Evolutionary conservation across 2,888 invertebrate genomes (phyloP), one percentile per base, ranked within the genome.

Genomic region (Tholera decimalis): DNA sequence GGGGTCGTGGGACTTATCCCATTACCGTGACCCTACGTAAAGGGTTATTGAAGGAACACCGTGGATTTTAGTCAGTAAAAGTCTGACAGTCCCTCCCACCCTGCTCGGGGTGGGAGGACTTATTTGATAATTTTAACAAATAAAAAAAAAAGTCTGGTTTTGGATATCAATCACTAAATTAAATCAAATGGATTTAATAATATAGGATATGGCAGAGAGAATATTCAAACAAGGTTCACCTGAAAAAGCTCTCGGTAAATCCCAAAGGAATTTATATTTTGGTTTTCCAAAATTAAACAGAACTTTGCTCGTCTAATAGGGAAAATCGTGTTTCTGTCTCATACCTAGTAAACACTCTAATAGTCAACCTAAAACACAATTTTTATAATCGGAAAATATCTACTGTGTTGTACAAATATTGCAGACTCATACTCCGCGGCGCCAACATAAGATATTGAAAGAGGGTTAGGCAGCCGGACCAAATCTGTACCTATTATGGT

Each of bases 401-500:
- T 74, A 81, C 79, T 80, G 77, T 78, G 61, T 65, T 78, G 72
- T 83, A 86, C 90, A 88, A 89, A 89, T 88, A 87, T 89, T 87
- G 87, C 88, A 46, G 83, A 87, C 80, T 91, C 90, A 90, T 88
- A 83, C 79, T 82, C 64, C 79, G 75, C 84, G 79, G 83, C 83
- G 78, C 84, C 85, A 88, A 88, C 86, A 84, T 86, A 85, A 85
- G 86, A 90, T 88, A 88, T 89, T 88, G 85, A 86, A 86, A 83
- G 80, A 81, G 86, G 89, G 89, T 87, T 83, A 85, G 86, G 82
- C 83, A 84, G 81, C 82, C 83, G 79, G 74, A 83, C 84, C 81
- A 86, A 91, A 89, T 89, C 88, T 86, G 85, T 87, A 87, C 84
- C 87, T 88, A 88, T 89, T 91, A 91, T 91, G 89, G 85, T 91